Evolutionary conservation across 2,797 vertebrate species (phyloP).

Genomic region (Adelosebastes latens): DNA sequence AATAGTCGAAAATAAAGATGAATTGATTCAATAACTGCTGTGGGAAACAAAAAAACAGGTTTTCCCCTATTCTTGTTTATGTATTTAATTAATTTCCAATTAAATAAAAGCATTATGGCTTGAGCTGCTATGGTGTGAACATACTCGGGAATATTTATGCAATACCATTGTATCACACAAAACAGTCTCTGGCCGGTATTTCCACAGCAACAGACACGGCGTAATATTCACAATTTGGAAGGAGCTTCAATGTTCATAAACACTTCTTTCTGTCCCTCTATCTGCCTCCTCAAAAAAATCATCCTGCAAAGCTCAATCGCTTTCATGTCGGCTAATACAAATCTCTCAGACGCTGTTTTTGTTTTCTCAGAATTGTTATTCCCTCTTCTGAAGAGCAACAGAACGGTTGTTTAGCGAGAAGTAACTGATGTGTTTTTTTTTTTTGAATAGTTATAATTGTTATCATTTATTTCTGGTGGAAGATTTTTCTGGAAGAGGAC

Average conservation of each 20-base stretch:
- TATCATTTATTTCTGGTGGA: constrained; percentile 79
- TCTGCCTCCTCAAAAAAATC: constrained; percentile 58
- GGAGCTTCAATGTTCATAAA: constrained; percentile 68
- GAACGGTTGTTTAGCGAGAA: constrained; percentile 54
- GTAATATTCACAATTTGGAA: constrained; percentile 72
- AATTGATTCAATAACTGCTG: constrained; percentile 59
- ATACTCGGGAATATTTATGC: constrained; percentile 70
- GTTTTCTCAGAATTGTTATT: constrained; percentile 66
- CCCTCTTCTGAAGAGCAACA: constrained; percentile 56
- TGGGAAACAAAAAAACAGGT: constrained; percentile 31
- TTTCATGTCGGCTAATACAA: constrained; percentile 76
- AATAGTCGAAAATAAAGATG: constrained; percentile 42
- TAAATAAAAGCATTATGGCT: constrained; percentile 71
- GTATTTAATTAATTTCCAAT: constrained; percentile 76
- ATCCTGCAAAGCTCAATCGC: constrained; percentile 58
- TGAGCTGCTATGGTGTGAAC: constrained; percentile 67
- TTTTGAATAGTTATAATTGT: constrained; percentile 75
- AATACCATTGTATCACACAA: constrained; percentile 68
- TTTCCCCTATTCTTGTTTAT: constrained; percentile 64
- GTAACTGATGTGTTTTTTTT: constrained; percentile 63
- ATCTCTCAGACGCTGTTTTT: constrained; percentile 64
- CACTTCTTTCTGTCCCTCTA: constrained; percentile 47
- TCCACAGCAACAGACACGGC: constrained; percentile 70
- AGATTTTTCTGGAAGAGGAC: constrained; percentile 81
- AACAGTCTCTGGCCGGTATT: constrained; percentile 75